phyloP scores from a whole-genome alignment of 2,888 invertebrate species.

The Blomia tropicalis region DNA sequence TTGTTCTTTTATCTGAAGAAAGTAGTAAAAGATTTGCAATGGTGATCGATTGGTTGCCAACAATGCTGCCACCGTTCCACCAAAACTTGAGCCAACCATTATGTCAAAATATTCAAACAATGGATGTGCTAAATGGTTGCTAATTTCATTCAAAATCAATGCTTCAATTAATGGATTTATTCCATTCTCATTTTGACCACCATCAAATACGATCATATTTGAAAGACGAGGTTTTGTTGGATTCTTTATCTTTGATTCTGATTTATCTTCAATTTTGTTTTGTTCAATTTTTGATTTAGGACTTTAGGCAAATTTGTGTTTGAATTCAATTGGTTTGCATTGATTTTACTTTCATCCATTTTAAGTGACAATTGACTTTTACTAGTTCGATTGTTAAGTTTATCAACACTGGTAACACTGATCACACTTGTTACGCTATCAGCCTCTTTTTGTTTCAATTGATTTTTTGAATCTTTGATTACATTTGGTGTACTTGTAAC shows the following conservation, averaged over 20 bases:
- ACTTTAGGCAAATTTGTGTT: no score
- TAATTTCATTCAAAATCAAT: background rate
- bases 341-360: no score
- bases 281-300: no score
- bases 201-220: conserved; percentile 5
- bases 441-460: no score
- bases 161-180: conserved; percentile 1
- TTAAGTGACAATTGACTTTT: no score
- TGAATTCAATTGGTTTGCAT: no score
- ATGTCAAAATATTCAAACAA: background rate
- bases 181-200: background rate
- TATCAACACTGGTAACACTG: no score
- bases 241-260: background rate
- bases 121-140: background rate
- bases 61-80: background rate
- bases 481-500: no score
- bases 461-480: no score
- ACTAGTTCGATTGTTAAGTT: no score
- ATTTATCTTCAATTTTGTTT: background rate
- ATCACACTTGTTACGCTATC: background rate
- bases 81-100: conserved; percentile 7
- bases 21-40: background rate
- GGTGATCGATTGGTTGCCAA: background rate
- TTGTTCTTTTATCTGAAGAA: background rate
- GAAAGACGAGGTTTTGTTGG: background rate